Evolutionary conservation across 1,140 invertebrate species (phyloP).

Genomic region (Anastrepha ludens): DNA sequence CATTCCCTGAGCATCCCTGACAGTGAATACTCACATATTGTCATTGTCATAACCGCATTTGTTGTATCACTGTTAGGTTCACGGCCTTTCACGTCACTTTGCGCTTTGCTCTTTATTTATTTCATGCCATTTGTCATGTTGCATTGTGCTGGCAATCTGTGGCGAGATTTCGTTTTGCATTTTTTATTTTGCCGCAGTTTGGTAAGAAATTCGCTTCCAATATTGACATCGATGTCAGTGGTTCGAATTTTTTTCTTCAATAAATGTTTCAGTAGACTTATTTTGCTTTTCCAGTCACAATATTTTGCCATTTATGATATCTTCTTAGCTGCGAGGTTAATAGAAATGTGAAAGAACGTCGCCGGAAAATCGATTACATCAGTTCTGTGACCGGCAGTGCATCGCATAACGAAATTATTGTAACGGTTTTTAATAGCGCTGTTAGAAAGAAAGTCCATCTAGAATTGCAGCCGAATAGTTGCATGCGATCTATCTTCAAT

Average conservation of each 20-base stretch:
- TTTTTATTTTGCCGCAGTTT: not conserved
- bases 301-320: not conserved
- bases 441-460: not conserved
- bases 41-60: constrained; percentile 42
- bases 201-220: constrained; percentile 6
- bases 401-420: too few species aligned
- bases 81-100: constrained; percentile 12
- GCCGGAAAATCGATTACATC: not conserved
- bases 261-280: too few species aligned
- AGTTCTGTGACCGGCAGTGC: not conserved
- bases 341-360: not conserved
- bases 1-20: constrained; percentile 10
- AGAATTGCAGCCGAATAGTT: too few species aligned
- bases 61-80: constrained; percentile 38
- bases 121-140: constrained; percentile 25
- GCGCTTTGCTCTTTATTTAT: constrained; percentile 16
- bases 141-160: not conserved
- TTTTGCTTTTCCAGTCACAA: not conserved
- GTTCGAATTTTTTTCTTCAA: not conserved
- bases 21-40: constrained; percentile 43
- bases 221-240: constrained; percentile 33
- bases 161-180: not conserved
- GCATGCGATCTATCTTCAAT: too few species aligned
- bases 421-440: not conserved
- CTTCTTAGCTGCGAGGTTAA: not conserved